A percentile compares a stretch with the other conserved stretches of the same genome.
These are phyloP conservation scores for Cynoglossus semilaevis DNA, from an alignment of 2,113 vertebrate species.

Conservation along the genomic window DNA sequence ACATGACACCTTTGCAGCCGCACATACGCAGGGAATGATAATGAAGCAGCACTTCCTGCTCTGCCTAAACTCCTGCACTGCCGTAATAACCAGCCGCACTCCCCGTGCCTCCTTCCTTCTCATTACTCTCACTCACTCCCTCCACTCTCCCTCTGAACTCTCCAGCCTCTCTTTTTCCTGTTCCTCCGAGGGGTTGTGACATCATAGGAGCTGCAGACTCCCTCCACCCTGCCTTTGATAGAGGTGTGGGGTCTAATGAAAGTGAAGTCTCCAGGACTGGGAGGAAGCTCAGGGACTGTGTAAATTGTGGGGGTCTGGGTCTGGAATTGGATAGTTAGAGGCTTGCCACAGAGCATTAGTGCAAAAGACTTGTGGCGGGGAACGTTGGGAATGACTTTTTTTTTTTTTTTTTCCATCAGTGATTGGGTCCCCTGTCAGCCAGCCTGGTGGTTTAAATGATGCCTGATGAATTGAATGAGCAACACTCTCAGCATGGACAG, in stretches of 20 bases:
- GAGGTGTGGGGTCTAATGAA: conserved; percentile 72
- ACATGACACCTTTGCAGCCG: not conserved
- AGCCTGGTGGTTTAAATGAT: conserved; percentile 69
- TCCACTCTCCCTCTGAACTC: conserved; percentile 21
- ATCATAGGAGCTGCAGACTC: conserved; percentile 46
- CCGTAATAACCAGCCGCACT: conserved; percentile 31
- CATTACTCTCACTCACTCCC: conserved; percentile 20
- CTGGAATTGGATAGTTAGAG: conserved; percentile 78
- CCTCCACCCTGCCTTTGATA: conserved; percentile 53
- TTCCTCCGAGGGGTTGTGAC: conserved; percentile 60
- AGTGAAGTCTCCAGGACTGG: conserved; percentile 52
- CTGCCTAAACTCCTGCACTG: conserved; percentile 36
- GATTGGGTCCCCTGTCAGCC: conserved; percentile 67
- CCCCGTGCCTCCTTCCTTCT: conserved; percentile 21
- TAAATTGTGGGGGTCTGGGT: conserved; percentile 61
- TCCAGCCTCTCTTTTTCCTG: conserved; percentile 17
- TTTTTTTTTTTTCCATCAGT: conserved; percentile 55
- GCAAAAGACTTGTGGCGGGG: conserved; percentile 48
- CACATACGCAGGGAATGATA: conserved; percentile 22
- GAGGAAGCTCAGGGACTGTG: conserved; percentile 59
- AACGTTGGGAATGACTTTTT: conserved; percentile 68
- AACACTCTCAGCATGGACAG: conserved; percentile 54
- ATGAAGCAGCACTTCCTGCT: conserved; percentile 34
- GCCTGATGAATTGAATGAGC: conserved; percentile 72
- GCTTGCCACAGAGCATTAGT: conserved; percentile 74